phyloP scores from a whole-genome alignment of 1,140 invertebrate species.

The Apis dorsata region DNA sequence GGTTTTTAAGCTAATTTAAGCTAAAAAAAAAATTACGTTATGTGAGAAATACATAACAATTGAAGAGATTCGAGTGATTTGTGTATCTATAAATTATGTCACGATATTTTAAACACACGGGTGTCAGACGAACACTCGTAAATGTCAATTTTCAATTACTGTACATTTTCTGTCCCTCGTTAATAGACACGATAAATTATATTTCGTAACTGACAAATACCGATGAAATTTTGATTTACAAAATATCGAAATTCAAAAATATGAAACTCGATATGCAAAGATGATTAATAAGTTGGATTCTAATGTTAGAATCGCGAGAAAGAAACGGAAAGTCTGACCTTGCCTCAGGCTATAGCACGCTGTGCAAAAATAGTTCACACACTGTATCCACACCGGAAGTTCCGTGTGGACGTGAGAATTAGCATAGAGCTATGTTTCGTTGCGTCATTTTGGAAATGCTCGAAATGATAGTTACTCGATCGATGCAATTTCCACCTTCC shows the following conservation, averaged over 20 bases:
- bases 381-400: not conserved
- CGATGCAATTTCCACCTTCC: not conserved
- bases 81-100: not conserved
- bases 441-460: conserved; percentile 17
- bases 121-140: not conserved
- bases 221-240: not conserved
- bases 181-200: not conserved
- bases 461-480: not conserved
- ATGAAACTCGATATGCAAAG: not conserved
- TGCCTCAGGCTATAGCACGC: not conserved
- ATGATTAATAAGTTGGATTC: not conserved
- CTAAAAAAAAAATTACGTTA: too few relatives aligned
- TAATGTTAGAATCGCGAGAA: not conserved
- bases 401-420: not conserved
- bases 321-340: conserved; percentile 18
- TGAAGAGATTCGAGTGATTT: too few relatives aligned
- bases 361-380: conserved; percentile 6
- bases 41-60: too few relatives aligned
- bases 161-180: not conserved
- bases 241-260: not conserved
- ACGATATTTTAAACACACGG: not conserved
- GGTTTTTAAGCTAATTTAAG: not conserved
- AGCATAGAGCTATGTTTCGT: conserved; percentile 3
- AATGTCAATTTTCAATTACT: not conserved
- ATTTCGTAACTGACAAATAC: not conserved